These are phyloP conservation scores for Aphelinus certus DNA, from an alignment of 1,140 invertebrate genomes.

Conservation along the genomic window DNA sequence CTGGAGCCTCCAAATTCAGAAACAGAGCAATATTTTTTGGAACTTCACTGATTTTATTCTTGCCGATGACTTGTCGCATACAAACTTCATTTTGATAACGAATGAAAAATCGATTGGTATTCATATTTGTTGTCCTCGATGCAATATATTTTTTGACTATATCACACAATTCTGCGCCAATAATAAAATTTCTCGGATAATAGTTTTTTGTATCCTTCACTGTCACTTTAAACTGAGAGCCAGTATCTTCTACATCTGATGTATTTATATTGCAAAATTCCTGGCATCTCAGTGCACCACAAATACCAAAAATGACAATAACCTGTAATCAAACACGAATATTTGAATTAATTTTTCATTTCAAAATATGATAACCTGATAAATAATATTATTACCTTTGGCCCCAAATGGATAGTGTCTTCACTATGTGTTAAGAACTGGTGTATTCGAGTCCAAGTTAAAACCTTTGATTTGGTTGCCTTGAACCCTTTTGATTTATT, in stretches of 20 bases:
- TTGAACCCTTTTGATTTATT: conserved; percentile 30
- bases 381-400: conserved; percentile 33
- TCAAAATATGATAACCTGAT: not conserved
- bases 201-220: not conserved
- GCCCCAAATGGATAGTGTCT: conserved; percentile 27
- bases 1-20: not conserved
- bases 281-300: not conserved
- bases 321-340: not conserved
- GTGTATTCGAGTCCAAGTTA: conserved; percentile 17
- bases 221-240: not conserved
- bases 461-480: conserved; percentile 37
- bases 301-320: not conserved
- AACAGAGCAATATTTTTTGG: not conserved
- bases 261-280: not conserved
- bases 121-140: not conserved
- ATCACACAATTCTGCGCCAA: not conserved
- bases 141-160: not conserved
- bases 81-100: not conserved
- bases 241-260: not conserved
- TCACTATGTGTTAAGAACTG: conserved; percentile 31
- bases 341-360: not conserved
- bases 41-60: not conserved
- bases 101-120: not conserved
- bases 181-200: not conserved
- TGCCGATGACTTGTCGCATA: too few species aligned